phyloP scores from a whole-genome alignment of 2,888 invertebrate species.

The Argyra leucocephala region DNA sequence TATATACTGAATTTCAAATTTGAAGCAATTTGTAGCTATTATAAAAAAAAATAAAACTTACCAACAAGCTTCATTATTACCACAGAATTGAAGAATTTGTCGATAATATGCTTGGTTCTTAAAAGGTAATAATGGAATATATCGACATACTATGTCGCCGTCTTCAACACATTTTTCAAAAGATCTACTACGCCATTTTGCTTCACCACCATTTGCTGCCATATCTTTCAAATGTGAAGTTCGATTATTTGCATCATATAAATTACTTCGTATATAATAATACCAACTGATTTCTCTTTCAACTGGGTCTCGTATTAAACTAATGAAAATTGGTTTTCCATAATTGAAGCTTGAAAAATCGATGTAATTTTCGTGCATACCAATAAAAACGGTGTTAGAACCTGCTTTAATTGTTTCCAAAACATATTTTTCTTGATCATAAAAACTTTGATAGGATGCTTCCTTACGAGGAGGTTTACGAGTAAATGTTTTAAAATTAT shows the following conservation, averaged over 20 bases:
- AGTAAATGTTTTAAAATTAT: not conserved
- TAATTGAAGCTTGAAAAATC: conserved; percentile 67
- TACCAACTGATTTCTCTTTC: conserved; percentile 81
- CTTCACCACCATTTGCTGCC: not conserved
- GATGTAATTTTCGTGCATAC: conserved; percentile 66
- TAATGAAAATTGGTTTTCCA: conserved; percentile 73
- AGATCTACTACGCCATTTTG: not conserved
- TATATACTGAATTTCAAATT: too few relatives aligned
- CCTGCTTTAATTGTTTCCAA: not conserved
- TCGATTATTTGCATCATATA: not conserved
- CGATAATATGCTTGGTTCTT: not conserved
- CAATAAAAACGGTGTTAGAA: not conserved
- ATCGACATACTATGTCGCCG: not conserved
- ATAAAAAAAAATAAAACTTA: not conserved
- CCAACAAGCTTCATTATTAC: not conserved
- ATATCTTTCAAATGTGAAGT: not conserved
- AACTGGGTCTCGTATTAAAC: conserved; percentile 74
- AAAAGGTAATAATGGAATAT: not conserved
- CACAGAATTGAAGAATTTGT: not conserved
- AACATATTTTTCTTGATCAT: not conserved
- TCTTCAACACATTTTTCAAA: not conserved
- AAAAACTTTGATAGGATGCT: not conserved
- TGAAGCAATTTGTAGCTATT: too few relatives aligned
- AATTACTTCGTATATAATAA: conserved; percentile 50
- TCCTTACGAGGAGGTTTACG: not conserved